phyloP scores from a whole-genome alignment of 1,140 invertebrate species.

The Littorina saxatilis region DNA sequence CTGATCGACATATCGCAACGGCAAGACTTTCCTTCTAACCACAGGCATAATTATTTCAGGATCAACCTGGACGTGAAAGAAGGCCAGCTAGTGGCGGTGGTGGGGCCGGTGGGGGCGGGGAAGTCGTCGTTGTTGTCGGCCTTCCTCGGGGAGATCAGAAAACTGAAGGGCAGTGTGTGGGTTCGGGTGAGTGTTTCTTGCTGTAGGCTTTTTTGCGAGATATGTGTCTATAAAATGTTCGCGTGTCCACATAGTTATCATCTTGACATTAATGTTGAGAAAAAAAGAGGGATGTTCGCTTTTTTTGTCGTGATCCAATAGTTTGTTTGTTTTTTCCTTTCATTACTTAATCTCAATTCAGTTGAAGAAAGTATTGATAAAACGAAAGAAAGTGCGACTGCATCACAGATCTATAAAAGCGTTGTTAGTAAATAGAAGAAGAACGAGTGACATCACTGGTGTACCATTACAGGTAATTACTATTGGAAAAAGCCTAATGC shows the following conservation, averaged over 20 bases:
- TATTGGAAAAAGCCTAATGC: no score
- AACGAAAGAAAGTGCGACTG: not conserved
- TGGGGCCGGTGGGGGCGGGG: no score
- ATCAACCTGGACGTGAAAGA: conserved; percentile 62
- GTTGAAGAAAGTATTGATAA: not conserved
- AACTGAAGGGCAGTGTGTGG: no score
- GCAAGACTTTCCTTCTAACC: no score
- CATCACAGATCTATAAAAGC: no score
- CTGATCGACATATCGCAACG: no score
- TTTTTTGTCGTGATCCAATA: not conserved
- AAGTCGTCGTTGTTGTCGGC: no score
- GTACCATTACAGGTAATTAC: not conserved
- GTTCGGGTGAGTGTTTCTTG: conserved; percentile 84
- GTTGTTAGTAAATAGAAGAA: no score
- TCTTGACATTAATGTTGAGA: not conserved
- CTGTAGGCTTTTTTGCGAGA: conserved; percentile 79
- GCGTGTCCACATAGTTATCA: conserved; percentile 81
- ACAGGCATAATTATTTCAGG: conserved; percentile 51
- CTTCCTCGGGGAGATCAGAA: no score
- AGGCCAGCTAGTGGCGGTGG: conserved; percentile 69
- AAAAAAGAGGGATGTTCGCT: not conserved
- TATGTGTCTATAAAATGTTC: conserved; percentile 61
- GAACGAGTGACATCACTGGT: not conserved
- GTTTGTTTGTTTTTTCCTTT: not conserved
- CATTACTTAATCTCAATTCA: not conserved